phyloP scores from a whole-genome alignment of 1,140 invertebrate genomes.

The Caenorhabditis inopinata region DNA sequence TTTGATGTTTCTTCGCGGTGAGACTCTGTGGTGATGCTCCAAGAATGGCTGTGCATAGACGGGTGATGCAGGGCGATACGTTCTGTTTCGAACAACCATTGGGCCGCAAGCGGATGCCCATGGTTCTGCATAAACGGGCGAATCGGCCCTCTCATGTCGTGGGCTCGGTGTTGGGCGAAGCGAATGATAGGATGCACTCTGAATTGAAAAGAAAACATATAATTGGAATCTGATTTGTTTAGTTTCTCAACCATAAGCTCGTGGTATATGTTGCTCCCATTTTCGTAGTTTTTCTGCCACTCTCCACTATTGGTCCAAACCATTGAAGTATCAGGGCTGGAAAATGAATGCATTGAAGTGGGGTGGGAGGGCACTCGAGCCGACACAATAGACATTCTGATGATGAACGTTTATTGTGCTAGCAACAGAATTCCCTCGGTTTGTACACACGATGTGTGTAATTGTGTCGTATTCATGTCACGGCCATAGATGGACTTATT shows the following conservation, averaged over 20 bases:
- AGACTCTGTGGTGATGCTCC: neutral
- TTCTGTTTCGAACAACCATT: conserved; percentile 18
- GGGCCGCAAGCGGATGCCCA: neutral
- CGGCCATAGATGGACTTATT: conserved; percentile 6
- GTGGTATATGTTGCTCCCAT: conserved; percentile 6
- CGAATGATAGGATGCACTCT: conserved; percentile 11
- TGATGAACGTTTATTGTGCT: conserved; percentile 19
- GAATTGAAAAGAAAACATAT: neutral
- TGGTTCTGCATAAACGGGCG: neutral
- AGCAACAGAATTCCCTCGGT: neutral
- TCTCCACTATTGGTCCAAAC: conserved; percentile 11
- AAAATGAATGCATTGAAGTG: conserved; percentile 22
- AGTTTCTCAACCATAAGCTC: neutral
- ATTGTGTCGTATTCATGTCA: conserved; percentile 6
- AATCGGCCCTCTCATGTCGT: neutral
- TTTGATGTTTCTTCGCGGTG: neutral
- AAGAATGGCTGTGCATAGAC: conserved; percentile 21
- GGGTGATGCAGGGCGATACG: neutral
- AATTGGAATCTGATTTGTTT: neutral
- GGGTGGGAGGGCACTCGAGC: neutral
- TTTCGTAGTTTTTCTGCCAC: conserved; percentile 16
- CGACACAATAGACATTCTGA: conserved; percentile 29
- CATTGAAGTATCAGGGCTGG: conserved; percentile 27
- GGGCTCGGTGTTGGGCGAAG: neutral
- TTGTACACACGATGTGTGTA: neutral